A percentile compares a stretch with the other conserved stretches of the same genome.
These are phyloP conservation scores for Hemiprocne comata DNA, from an alignment of 2,113 vertebrate species.

Conservation along the genomic window DNA sequence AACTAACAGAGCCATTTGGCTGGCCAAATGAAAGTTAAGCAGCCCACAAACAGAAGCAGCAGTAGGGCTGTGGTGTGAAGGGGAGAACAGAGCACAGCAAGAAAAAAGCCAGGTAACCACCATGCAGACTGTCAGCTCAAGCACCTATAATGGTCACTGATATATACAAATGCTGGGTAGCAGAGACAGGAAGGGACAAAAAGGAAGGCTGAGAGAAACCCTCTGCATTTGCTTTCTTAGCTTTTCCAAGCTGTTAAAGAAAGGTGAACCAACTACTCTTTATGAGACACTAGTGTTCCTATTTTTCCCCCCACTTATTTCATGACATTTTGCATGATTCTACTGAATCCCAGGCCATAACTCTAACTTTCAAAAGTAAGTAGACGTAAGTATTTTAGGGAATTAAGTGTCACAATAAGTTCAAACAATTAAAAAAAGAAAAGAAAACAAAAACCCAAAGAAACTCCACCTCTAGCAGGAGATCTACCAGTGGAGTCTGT, in stretches of 20 bases:
- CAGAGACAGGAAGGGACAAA: background rate
- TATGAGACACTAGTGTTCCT: background rate
- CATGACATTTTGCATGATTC: background rate
- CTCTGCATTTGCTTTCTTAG: background rate
- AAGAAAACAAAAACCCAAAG: background rate
- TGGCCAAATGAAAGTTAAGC: background rate
- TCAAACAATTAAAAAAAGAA: background rate
- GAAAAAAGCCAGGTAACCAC: no score
- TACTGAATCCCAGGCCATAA: background rate
- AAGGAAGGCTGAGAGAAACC: background rate
- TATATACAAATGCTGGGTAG: background rate
- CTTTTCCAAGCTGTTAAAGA: background rate
- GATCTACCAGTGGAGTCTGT: slow-evolving; percentile 93
- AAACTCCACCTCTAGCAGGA: slow-evolving; percentile 90
- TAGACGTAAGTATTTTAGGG: background rate
- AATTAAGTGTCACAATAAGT: background rate
- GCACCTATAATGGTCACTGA: background rate
- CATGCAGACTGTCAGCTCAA: background rate
- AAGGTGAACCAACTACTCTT: background rate
- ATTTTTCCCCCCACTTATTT: background rate
- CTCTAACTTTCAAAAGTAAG: background rate
- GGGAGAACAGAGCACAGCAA: background rate
- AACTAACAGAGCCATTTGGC: background rate
- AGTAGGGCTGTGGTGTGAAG: background rate
- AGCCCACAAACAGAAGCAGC: background rate